Evolutionary conservation across 2,797 vertebrate species (phyloP).

Genomic region (Columba guinea): DNA sequence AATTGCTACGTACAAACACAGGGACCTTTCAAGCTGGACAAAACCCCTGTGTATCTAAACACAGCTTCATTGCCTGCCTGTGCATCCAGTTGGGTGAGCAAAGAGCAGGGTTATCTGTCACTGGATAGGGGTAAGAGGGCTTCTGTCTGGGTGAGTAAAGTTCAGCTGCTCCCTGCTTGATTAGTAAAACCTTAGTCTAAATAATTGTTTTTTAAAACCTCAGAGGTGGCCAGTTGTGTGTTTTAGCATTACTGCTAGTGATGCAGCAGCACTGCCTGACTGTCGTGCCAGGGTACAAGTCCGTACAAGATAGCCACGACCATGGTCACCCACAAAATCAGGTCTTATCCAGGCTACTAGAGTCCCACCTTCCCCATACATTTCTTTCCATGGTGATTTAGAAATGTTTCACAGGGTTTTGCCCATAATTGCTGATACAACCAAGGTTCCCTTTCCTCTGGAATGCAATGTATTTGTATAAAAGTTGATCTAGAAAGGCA

Average conservation of each 20-base stretch:
- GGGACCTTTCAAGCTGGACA: conserved; percentile 33
- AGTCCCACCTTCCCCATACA: background rate
- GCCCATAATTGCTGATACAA: background rate
- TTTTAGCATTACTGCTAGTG: background rate
- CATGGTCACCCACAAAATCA: background rate
- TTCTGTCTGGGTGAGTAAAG: conserved; percentile 51
- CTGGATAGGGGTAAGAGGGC: conserved; percentile 35
- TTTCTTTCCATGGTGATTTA: background rate
- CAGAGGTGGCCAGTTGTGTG: background rate
- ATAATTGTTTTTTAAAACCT: background rate
- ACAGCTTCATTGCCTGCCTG: background rate
- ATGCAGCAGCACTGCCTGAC: background rate
- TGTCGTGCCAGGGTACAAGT: background rate
- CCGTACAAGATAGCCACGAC: background rate
- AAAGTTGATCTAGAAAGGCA: background rate
- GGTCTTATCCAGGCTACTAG: background rate
- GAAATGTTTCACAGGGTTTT: background rate
- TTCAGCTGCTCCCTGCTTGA: conserved; percentile 39
- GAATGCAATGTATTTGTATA: background rate
- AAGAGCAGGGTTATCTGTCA: background rate
- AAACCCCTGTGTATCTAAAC: background rate
- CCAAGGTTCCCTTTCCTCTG: background rate
- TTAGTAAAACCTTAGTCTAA: conserved; percentile 60
- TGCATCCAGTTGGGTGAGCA: background rate
- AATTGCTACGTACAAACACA: conserved; percentile 7